Evolutionary conservation across 2,888 invertebrate species (phyloP), one percentile per base, ranked within the genome.

Genomic region (Drosophila tripunctata): DNA sequence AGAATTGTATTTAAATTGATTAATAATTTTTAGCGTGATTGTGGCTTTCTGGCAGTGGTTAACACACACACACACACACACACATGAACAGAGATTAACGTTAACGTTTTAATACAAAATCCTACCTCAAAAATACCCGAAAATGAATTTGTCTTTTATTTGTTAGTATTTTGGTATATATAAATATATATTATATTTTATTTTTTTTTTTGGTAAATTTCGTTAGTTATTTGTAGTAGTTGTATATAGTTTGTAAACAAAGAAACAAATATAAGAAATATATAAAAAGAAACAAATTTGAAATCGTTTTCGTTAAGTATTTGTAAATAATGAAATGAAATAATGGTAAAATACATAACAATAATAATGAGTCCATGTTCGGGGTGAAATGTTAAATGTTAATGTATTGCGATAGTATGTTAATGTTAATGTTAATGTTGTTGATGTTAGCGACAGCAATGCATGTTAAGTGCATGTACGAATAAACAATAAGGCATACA

Each of bases 51-150:
- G 65, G 48, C 48, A 56, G 56, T 70, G 51, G 58, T 51, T 30
- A 33, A 63, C 56, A 50, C 69, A 54, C 52, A 67, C 35, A 55
- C 44, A 75, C 43, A 57, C 41, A 54, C 43, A 35, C 24, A 60
- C 43, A 60, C 15, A 60, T 21, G 44, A 38, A 58, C 33, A 60
- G 27, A 58, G 27, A 52, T 43, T 64, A 75, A 70, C 41, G 22
- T 47, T 65, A 52, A 43, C 43, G 27, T 73, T 67, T 67, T 62
- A 70, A 38, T 73, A 66, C 57, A 60, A 83, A 87, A 74, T 90
- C 91, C 90, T 91, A 91, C 91, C 91, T 91, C 91, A 88, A 91
- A 91, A 76, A 90, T 90, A 90, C 90, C 91, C 90, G 90, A 88
- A 88, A 91, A 90, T 89, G 91, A 89, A 90, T 90, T 91, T 79